phyloP scores from a whole-genome alignment of 2,113 vertebrate species.

The Emberiza fucata region DNA sequence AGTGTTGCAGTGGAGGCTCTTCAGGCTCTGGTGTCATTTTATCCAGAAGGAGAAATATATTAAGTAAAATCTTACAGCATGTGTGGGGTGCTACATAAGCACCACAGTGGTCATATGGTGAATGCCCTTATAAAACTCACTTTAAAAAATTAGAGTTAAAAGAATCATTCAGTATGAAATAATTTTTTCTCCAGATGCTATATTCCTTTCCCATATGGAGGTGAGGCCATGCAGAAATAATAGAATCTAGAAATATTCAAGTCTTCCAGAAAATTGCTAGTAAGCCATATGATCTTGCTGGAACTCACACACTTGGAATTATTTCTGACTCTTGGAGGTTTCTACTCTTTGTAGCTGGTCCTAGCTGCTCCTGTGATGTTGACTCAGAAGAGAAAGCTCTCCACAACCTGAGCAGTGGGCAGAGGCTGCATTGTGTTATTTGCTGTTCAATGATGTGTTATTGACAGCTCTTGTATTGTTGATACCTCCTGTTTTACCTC shows the following conservation, averaged over 20 bases:
- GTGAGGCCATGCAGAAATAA: neutral
- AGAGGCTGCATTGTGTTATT: neutral
- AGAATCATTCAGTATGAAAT: neutral
- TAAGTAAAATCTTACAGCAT: neutral
- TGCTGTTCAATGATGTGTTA: neutral
- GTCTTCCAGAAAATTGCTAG: neutral
- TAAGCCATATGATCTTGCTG: neutral
- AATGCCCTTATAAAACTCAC: neutral
- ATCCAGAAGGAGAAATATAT: neutral
- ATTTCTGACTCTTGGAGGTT: neutral
- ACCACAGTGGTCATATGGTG: neutral
- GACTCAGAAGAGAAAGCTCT: neutral
- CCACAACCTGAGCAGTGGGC: neutral
- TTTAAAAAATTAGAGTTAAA: neutral
- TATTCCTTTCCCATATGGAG: neutral
- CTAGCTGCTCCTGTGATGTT: neutral
- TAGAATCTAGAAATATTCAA: neutral
- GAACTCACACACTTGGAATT: neutral
- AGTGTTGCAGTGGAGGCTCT: neutral
- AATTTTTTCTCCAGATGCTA: neutral
- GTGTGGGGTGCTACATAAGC: neutral
- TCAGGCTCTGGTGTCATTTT: neutral
- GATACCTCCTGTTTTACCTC: neutral
- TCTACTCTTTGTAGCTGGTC: neutral
- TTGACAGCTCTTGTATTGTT: neutral